Evolutionary conservation across 2,797 vertebrate genomes (phyloP), one percentile per base, ranked within the genome.

Genomic region (Leontocebus nigricollis): DNA sequence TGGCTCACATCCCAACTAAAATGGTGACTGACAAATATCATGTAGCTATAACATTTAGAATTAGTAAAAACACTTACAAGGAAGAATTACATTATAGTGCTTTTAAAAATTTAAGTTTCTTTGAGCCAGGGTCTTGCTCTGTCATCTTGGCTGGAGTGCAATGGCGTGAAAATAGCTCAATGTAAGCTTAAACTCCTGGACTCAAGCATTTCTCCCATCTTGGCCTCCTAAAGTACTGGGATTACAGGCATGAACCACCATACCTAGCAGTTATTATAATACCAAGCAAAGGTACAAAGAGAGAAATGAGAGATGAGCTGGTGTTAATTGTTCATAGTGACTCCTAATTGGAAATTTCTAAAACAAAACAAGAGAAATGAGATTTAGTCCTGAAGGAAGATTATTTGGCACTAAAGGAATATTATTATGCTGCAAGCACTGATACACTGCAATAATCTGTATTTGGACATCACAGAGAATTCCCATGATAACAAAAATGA

Each of bases 281-380:
- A 81, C 91, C 24, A 91, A 64, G 44, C n/a, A 72, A 87, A 80
- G 10, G 5, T 59, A 83, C 82, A 89, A 88, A 88, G 52, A 67
- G 3, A 80, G 36, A 95, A 76, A 8, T 20, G 44, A 19, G 36
- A 93, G 36, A 93, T 61, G 55, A 90, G 12, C 36, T 80, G 7
- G 52, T 33, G 67, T 86, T 92, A 94, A 64, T 33, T 94, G 59
- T 89, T 96, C 30, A 33, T n/a, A 76, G 14, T 92, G 76, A 77
- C 46, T 93, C 39, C 64, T 75, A 88, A 91, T 73, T 96, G 41
- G 22, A 22, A 64, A 11, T 96, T 94, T 94, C 52, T 39, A 76
- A 87, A 86, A 64, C 44, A 92, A 97, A 94, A 84, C 41, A 48
- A 79, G 39, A 94, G 39, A 27, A 93, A 95, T 81, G 19, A 92